Conservation (phyloP, 53 echinoderm and acorn worm genomes). For the Mesocentrotus franciscanus region DNA sequence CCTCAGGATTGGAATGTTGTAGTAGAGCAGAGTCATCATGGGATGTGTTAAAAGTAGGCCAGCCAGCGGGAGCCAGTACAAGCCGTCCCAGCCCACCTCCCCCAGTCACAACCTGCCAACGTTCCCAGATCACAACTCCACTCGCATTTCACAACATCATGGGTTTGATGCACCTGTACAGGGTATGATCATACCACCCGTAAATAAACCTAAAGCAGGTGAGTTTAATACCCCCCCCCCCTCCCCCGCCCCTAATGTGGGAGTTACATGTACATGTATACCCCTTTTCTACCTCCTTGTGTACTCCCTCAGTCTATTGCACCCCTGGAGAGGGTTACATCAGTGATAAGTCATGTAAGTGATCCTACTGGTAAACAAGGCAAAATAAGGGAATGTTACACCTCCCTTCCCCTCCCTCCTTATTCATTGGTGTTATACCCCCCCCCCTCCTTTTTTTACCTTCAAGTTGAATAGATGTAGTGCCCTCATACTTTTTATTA, state of each 20-base stretch:
- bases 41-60: constrained; percentile 22
- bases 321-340: neutral
- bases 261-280: neutral
- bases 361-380: neutral
- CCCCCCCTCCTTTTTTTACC: no score
- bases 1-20: neutral
- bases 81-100: no score
- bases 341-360: neutral
- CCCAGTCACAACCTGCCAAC: no score
- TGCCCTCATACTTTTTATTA: no score
- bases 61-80: neutral
- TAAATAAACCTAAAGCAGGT: neutral
- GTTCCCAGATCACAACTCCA: neutral
- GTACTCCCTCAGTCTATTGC: neutral
- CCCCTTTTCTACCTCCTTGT: neutral
- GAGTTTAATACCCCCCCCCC: neutral
- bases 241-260: neutral
- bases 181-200: neutral
- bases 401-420: no score
- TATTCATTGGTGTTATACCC: no score
- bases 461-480: no score
- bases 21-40: neutral
- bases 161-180: neutral
- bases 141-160: constrained; percentile 22
- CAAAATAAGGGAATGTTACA: no score